A percentile compares a stretch with the other conserved stretches of the same genome.
Conservation (phyloP, 2,888 invertebrate species). For the Falcaria lacertinaria region DNA sequence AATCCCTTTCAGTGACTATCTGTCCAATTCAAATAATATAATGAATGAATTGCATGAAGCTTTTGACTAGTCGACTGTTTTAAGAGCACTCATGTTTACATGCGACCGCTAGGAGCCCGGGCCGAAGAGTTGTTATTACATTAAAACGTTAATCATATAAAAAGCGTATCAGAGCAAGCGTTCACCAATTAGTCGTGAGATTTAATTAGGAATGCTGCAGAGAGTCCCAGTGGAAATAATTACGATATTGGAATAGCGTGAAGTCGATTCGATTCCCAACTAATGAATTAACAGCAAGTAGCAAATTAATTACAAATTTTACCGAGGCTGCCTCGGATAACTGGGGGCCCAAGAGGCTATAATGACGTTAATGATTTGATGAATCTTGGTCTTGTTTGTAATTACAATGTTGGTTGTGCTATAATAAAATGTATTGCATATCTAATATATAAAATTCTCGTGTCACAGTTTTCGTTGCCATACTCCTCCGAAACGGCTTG, state of each 20-base stretch:
- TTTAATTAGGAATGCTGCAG: conserved; percentile 47
- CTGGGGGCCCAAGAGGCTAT: conserved; percentile 17
- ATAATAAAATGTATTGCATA: too few relatives aligned
- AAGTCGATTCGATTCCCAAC: conserved; percentile 32
- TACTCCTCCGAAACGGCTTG: too few relatives aligned
- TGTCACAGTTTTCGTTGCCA: too few relatives aligned
- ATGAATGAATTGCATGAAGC: conserved; percentile 32
- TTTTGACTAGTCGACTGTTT: conserved; percentile 26
- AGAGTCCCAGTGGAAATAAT: conserved; percentile 29
- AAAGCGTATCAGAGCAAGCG: conserved; percentile 15
- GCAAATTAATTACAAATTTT: conserved; percentile 49
- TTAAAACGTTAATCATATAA: conserved; percentile 8
- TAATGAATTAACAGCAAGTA: conserved; percentile 51
- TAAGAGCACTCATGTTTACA: conserved; percentile 28
- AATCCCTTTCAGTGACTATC: too few relatives aligned
- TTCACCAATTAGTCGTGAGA: conserved; percentile 39
- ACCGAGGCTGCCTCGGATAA: conserved; percentile 14
- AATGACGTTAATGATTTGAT: conserved; percentile 22
- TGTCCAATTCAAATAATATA: too few relatives aligned
- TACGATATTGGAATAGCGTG: conserved; percentile 36
- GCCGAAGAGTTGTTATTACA: conserved; percentile 15
- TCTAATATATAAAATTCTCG: too few relatives aligned
- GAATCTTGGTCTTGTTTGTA: conserved; percentile 14
- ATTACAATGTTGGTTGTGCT: too few relatives aligned
- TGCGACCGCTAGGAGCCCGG: conserved; percentile 24